phyloP scores from a whole-genome alignment of 1,140 invertebrate species.

The Cotesia glomerata region DNA sequence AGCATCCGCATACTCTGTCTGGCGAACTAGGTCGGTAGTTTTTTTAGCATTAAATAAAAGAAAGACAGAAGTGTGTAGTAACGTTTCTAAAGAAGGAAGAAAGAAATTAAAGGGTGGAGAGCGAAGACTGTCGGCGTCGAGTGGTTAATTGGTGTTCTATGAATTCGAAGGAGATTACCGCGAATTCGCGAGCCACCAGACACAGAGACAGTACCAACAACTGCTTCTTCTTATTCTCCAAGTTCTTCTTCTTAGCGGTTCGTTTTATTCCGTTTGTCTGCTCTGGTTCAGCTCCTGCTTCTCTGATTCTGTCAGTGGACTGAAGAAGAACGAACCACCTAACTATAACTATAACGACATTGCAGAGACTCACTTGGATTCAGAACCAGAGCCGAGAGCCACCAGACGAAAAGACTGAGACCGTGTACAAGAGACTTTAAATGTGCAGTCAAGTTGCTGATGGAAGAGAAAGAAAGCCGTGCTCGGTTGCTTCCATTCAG shows the following conservation, averaged over 20 bases:
- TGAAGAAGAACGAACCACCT: background rate
- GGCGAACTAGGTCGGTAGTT: slow-evolving; percentile 45
- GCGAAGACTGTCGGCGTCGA: slow-evolving; percentile 32
- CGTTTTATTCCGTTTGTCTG: background rate
- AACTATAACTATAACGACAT: background rate
- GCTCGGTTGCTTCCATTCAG: slow-evolving; percentile 43
- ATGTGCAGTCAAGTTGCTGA: slow-evolving; percentile 10
- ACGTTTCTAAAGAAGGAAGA: slow-evolving; percentile 27
- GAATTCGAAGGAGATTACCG: slow-evolving; percentile 59
- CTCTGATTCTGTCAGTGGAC: too few relatives aligned
- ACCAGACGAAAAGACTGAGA: slow-evolving; percentile 9
- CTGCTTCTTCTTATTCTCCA: slow-evolving; percentile 44
- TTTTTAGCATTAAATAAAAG: slow-evolving; percentile 35
- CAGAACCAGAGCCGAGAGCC: too few relatives aligned
- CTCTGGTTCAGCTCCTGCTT: background rate
- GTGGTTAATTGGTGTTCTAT: slow-evolving; percentile 62
- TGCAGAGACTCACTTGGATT: background rate
- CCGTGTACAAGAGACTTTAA: slow-evolving; percentile 31
- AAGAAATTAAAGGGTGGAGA: slow-evolving; percentile 20
- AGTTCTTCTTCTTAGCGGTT: background rate
- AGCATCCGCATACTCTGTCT: slow-evolving; percentile 29
- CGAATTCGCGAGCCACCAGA: slow-evolving; percentile 50
- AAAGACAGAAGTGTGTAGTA: slow-evolving; percentile 14
- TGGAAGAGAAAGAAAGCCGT: background rate
- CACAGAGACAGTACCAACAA: slow-evolving; percentile 14